Conservation (phyloP, 1,140 invertebrate species). For the Melipona quadrifasciata region DNA sequence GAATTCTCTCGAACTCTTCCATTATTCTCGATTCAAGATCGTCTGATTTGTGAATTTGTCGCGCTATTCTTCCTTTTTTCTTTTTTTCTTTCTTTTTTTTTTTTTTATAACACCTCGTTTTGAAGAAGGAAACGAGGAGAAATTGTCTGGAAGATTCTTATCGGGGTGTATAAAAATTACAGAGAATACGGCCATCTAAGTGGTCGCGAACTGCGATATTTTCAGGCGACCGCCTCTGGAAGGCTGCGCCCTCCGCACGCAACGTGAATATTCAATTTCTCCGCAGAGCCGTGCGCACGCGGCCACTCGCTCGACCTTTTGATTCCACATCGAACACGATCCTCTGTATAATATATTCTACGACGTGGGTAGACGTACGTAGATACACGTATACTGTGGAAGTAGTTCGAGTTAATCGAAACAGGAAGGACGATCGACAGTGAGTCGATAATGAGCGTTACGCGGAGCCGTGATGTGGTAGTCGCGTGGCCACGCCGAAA, state of each 20-base stretch:
- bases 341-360: neutral
- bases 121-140: no score
- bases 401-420: neutral
- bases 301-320: neutral
- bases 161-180: conserved; percentile 2
- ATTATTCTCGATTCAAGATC: neutral
- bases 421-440: neutral
- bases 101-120: neutral
- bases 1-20: neutral
- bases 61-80: no score
- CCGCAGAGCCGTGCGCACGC: conserved; percentile 5
- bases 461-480: no score
- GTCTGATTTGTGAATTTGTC: neutral
- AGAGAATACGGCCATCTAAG: conserved; percentile 15
- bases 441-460: no score
- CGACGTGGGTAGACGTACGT: no score
- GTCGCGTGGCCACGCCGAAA: conserved; percentile 10
- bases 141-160: conserved; percentile 2
- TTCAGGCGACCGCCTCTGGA: conserved; percentile 19
- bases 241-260: conserved; percentile 35
- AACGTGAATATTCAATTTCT: conserved; percentile 55
- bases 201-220: conserved; percentile 1
- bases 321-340: neutral
- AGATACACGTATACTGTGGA: no score
- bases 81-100: no score